phyloP scores from a whole-genome alignment of 2,888 invertebrate genomes.

The Chironomus tentans region DNA sequence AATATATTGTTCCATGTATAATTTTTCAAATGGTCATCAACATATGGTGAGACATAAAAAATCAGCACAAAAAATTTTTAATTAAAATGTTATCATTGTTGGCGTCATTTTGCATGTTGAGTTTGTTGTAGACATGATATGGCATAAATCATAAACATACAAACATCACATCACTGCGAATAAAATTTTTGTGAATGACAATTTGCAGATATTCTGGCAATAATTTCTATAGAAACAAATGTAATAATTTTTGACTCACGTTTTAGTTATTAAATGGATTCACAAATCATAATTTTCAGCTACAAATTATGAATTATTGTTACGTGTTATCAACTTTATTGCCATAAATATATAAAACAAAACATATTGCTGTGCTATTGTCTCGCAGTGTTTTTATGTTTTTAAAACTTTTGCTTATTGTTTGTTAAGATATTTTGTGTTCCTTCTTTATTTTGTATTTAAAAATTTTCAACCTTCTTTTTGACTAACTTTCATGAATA shows the following conservation, averaged over 20 bases:
- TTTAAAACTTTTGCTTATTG: too few species aligned
- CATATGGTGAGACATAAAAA: neutral
- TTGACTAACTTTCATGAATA: too few species aligned
- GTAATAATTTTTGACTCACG: neutral
- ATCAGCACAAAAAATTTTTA: neutral
- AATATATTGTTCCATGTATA: neutral
- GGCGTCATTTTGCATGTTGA: neutral
- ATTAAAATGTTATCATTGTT: neutral
- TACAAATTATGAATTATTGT: neutral
- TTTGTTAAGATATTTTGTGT: neutral
- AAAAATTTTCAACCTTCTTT: too few species aligned
- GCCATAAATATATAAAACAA: neutral
- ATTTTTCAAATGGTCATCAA: neutral
- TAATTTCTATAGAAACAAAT: neutral
- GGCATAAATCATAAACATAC: neutral
- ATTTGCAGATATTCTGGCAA: too few species aligned
- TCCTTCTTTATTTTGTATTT: neutral
- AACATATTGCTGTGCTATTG: neutral
- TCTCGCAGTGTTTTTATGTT: neutral
- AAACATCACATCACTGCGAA: too few species aligned
- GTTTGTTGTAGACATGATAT: neutral
- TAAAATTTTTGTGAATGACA: too few species aligned
- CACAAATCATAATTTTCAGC: slow-evolving; percentile 9
- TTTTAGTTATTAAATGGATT: neutral
- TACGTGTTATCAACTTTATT: neutral